Evolutionary conservation across 2,888 invertebrate genomes (phyloP).

Genomic region (Drosophila imparisetae): DNA sequence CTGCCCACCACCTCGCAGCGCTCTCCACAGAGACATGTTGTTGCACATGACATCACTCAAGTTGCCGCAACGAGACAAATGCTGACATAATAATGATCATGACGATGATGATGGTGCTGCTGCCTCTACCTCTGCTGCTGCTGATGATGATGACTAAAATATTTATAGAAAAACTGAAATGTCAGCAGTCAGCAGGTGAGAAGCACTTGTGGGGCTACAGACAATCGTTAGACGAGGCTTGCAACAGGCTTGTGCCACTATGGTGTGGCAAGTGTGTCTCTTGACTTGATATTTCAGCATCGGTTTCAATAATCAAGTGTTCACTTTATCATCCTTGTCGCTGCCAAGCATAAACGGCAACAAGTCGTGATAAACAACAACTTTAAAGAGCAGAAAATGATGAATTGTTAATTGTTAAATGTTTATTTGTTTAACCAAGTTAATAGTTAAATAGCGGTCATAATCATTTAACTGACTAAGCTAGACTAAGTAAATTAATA

Average conservation of each 20-base stretch:
- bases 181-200: conserved; percentile 68
- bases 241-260: conserved; percentile 39
- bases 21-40: not conserved
- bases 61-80: conserved; percentile 58
- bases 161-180: conserved; percentile 52
- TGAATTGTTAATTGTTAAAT: conserved; percentile 28
- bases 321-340: conserved; percentile 13
- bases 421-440: conserved; percentile 12
- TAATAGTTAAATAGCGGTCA: conserved; percentile 7
- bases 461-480: conserved; percentile 14
- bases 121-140: conserved; percentile 24
- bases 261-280: conserved; percentile 34
- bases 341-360: conserved; percentile 9
- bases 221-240: conserved; percentile 42
- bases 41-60: conserved; percentile 49
- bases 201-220: conserved; percentile 70
- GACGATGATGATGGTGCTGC: conserved; percentile 28
- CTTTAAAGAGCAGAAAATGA: conserved; percentile 17
- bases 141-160: conserved; percentile 43
- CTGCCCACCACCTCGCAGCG: not conserved
- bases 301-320: conserved; percentile 38
- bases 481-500: conserved; percentile 12
- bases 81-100: conserved; percentile 52
- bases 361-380: conserved; percentile 9
- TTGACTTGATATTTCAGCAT: conserved; percentile 30